phyloP scores from a whole-genome alignment of 2,113 vertebrate species.

The Clarias magur region DNA sequence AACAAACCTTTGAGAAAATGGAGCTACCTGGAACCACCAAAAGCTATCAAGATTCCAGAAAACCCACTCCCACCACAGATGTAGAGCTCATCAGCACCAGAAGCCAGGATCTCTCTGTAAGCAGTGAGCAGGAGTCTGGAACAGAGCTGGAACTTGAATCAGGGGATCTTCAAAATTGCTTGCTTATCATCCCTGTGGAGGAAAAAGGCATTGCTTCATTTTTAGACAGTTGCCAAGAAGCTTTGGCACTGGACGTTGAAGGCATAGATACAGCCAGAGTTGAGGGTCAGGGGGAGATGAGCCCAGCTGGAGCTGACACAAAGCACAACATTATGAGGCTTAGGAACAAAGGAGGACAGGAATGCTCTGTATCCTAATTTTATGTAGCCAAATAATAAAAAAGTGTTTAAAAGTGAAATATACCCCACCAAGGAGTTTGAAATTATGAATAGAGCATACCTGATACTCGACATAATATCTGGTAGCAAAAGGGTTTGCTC shows the following conservation, averaged over 20 bases:
- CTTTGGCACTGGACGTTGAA: conserved; percentile 29
- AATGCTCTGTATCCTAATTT: conserved; percentile 80
- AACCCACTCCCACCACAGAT: neutral
- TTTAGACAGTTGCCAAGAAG: conserved; percentile 69
- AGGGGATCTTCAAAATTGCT: neutral
- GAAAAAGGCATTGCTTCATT: conserved; percentile 67
- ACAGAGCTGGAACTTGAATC: neutral
- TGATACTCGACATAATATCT: too few relatives aligned
- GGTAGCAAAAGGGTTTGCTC: too few relatives aligned
- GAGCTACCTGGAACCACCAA: neutral
- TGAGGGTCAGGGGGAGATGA: conserved; percentile 12
- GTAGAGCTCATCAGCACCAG: neutral
- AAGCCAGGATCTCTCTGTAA: conserved; percentile 1
- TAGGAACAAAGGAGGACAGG: conserved; percentile 80
- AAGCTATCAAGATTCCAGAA: conserved; percentile 6
- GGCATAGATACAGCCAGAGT: neutral
- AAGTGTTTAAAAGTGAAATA: neutral
- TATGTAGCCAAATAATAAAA: neutral
- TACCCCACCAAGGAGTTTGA: neutral
- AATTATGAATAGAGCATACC: neutral
- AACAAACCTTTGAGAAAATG: neutral
- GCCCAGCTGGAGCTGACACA: neutral
- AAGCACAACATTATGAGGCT: conserved; percentile 64
- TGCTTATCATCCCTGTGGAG: conserved; percentile 58
- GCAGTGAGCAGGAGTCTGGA: conserved; percentile 13